Conservation (phyloP, 2,888 invertebrate genomes). For the Sarcophaga carnaria region DNA sequence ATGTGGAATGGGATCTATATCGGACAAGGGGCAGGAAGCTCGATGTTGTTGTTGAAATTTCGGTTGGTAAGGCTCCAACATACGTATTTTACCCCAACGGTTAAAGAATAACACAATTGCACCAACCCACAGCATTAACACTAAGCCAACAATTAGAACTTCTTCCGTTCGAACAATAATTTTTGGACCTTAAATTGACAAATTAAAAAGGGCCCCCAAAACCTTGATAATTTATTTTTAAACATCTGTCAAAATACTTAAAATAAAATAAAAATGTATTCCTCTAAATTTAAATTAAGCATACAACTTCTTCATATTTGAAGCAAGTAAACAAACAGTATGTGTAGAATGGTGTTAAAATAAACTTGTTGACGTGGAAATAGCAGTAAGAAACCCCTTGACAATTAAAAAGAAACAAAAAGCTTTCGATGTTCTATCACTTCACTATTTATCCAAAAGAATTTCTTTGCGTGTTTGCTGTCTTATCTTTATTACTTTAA, state of each 20-base stretch:
- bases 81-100: slow-evolving; percentile 96
- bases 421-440: not conserved
- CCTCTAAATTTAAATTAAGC: too few relatives aligned
- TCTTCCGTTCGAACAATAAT: slow-evolving; percentile 93
- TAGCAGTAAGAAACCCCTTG: too few relatives aligned
- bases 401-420: not conserved
- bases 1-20: slow-evolving; percentile 80
- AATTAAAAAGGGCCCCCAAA: not conserved
- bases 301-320: too few relatives aligned
- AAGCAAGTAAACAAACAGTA: too few relatives aligned
- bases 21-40: slow-evolving; percentile 88
- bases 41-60: slow-evolving; percentile 94
- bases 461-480: not conserved
- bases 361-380: too few relatives aligned
- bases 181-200: slow-evolving; percentile 83
- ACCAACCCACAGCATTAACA: slow-evolving; percentile 93
- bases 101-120: slow-evolving; percentile 96
- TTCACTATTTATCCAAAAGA: not conserved
- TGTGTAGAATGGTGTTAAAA: too few relatives aligned
- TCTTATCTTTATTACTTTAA: not conserved
- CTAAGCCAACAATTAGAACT: slow-evolving; percentile 91
- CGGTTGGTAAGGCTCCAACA: slow-evolving; percentile 95
- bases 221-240: not conserved
- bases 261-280: not conserved
- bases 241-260: slow-evolving; percentile 7